These are phyloP conservation scores for Bucorvus abyssinicus DNA, from an alignment of 2,797 vertebrate genomes.

Conservation along the genomic window DNA sequence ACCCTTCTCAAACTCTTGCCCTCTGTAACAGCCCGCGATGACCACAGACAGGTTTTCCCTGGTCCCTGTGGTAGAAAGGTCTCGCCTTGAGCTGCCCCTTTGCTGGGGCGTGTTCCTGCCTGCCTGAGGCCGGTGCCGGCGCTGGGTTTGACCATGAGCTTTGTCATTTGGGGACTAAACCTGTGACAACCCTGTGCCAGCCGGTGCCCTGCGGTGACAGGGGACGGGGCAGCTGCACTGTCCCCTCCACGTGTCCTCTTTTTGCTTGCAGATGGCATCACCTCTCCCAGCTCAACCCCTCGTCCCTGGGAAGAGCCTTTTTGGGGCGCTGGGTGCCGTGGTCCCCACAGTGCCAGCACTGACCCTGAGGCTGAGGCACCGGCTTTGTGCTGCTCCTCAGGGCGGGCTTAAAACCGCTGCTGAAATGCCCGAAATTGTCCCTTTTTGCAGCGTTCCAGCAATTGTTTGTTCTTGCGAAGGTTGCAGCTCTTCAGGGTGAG, in stretches of 20 bases:
- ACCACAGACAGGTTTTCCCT: not conserved
- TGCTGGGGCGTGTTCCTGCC: slow-evolving; percentile 6
- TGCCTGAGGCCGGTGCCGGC: not conserved
- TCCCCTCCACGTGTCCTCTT: not conserved
- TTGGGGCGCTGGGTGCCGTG: not conserved
- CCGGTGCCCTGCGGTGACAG: not conserved
- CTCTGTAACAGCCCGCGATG: not conserved
- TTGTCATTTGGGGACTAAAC: not conserved
- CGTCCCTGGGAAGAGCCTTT: not conserved
- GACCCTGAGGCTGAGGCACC: not conserved
- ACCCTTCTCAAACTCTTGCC: not conserved
- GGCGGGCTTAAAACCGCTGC: not conserved
- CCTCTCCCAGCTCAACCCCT: too few species aligned
- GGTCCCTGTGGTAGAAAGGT: not conserved
- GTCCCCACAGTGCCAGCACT: too few species aligned
- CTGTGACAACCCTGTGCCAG: not conserved
- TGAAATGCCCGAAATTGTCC: not conserved
- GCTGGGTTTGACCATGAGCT: not conserved
- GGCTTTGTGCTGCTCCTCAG: not conserved
- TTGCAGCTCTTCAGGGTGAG: not conserved
- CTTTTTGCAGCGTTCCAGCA: not conserved
- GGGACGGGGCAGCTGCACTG: not conserved
- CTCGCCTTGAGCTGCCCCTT: not conserved
- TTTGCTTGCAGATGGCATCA: too few species aligned
- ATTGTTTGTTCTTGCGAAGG: not conserved